Evolutionary conservation across 2,888 invertebrate genomes (phyloP).

Genomic region (Opisthograptis luteolata): DNA sequence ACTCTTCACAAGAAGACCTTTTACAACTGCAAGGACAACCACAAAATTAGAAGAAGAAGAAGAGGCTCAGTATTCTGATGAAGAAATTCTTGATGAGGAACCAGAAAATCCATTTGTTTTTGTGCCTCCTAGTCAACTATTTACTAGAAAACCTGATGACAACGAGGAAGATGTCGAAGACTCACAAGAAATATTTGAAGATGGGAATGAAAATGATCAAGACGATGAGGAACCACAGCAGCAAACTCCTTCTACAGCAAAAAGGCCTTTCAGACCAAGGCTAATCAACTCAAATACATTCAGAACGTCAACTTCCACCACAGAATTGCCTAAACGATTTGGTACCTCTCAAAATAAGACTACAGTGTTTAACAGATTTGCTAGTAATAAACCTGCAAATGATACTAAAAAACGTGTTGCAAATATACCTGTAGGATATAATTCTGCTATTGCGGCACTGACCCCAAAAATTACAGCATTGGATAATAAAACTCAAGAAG

Average conservation of each 20-base stretch:
- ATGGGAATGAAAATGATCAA: slow-evolving; percentile 50
- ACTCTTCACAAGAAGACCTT: slow-evolving; percentile 70
- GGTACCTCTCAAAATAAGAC: slow-evolving; percentile 61
- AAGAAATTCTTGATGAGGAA: slow-evolving; percentile 67
- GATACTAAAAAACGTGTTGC: slow-evolving; percentile 71
- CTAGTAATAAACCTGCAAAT: slow-evolving; percentile 56
- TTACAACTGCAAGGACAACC: slow-evolving; percentile 72
- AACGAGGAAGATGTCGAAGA: slow-evolving; percentile 54
- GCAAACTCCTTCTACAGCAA: slow-evolving; percentile 57
- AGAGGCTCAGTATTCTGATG: slow-evolving; percentile 69
- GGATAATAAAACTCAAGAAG: slow-evolving; percentile 41
- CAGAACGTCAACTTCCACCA: slow-evolving; percentile 71
- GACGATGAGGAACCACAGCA: slow-evolving; percentile 50
- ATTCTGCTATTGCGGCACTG: slow-evolving; percentile 40
- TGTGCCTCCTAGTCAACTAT: slow-evolving; percentile 73
- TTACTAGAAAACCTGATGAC: slow-evolving; percentile 64
- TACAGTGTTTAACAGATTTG: slow-evolving; percentile 59
- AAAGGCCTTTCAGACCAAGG: slow-evolving; percentile 63
- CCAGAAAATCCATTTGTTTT: slow-evolving; percentile 70
- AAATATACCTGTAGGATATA: slow-evolving; percentile 74
- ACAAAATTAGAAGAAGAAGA: slow-evolving; percentile 53
- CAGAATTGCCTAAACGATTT: slow-evolving; percentile 64
- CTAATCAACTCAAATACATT: slow-evolving; percentile 73
- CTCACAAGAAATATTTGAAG: slow-evolving; percentile 46
- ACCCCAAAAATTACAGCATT: slow-evolving; percentile 9